Evolutionary conservation across 2,797 vertebrate species (phyloP), one percentile per base, ranked within the genome.

Genomic region (Dicrostonyx torquatus): DNA sequence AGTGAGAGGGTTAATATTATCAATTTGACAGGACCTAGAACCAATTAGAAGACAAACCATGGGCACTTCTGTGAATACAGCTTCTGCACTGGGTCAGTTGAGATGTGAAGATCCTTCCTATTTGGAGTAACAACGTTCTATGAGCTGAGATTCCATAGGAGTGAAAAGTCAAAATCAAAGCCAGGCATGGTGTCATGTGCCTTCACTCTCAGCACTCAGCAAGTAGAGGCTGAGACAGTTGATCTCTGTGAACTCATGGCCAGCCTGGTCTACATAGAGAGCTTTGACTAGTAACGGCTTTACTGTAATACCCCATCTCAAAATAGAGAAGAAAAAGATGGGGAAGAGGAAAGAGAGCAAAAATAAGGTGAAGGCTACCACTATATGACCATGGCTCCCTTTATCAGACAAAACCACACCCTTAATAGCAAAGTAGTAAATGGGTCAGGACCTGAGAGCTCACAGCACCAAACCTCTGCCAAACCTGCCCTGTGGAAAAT

Each of bases 371-470:
- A 55, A 26, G 17, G n/a, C 14, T 12, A 10, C 29, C 48, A 29
- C 9, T 29, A 80, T 37, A 40, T 80, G 34, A 58, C 66, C 50
- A 72, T 2, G 20, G 24, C 45, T 31, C 26, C 45, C 48, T 24
- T 3, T 0, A 45, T 85, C 62, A 77, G 26, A 85, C 58, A 60
- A 90, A 94, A 76, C n/a, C 76, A 45, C 11, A 45, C 29, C 37
- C 58, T 86, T 88, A 62, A 55, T 18, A 24, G 37, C 12, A 90
- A 93, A 89, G 91, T 58, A 85, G 11, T 77, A 88, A 68, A 48
- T 0, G 2, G 20, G 9, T 66, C 60, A 48, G 8, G 22, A 58
- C 31, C 55, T 75, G 48, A 60, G 70, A 66, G 26, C 9, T 84
- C 64, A 70, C 1, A 96, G 86, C 2, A 83, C 1, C 31, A 80